Conservation (phyloP, 1,140 invertebrate species). For the Uloborus diversus region DNA sequence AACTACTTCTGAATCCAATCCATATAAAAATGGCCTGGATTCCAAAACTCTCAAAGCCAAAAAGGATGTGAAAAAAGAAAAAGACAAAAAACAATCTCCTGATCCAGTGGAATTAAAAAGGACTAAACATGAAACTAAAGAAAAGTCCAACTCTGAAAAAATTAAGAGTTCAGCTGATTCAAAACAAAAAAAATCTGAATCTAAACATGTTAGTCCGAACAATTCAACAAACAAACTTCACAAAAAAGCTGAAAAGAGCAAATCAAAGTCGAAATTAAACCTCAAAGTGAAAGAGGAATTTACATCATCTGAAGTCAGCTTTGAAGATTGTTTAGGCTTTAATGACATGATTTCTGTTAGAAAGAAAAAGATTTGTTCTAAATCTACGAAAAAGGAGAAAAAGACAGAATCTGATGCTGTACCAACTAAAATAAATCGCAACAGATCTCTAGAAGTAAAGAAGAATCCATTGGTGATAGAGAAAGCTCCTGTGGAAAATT, state of each 20-base stretch:
- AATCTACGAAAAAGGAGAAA: conserved; percentile 10
- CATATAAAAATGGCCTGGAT: not conserved
- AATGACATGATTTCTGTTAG: conserved; percentile 28
- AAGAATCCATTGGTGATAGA: not conserved
- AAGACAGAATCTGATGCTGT: too few species aligned
- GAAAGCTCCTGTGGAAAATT: too few species aligned
- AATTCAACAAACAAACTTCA: not conserved
- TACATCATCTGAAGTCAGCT: conserved; percentile 41
- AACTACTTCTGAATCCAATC: too few species aligned
- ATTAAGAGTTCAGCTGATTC: not conserved
- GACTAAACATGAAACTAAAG: not conserved
- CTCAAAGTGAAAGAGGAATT: conserved; percentile 21
- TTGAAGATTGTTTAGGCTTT: conserved; percentile 48
- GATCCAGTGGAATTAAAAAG: not conserved
- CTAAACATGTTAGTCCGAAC: not conserved
- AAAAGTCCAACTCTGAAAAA: not conserved
- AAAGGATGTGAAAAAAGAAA: not conserved
- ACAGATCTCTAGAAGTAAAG: not conserved
- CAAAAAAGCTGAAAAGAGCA: conserved; percentile 3
- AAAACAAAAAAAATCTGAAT: not conserved
- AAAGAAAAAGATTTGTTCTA: conserved; percentile 30
- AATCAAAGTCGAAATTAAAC: not conserved
- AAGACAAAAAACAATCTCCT: not conserved
- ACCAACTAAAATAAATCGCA: too few species aligned
- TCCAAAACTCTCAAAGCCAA: not conserved